These are phyloP conservation scores for Erythrolamprus reginae DNA, from an alignment of 2,113 vertebrate genomes.

Conservation along the genomic window DNA sequence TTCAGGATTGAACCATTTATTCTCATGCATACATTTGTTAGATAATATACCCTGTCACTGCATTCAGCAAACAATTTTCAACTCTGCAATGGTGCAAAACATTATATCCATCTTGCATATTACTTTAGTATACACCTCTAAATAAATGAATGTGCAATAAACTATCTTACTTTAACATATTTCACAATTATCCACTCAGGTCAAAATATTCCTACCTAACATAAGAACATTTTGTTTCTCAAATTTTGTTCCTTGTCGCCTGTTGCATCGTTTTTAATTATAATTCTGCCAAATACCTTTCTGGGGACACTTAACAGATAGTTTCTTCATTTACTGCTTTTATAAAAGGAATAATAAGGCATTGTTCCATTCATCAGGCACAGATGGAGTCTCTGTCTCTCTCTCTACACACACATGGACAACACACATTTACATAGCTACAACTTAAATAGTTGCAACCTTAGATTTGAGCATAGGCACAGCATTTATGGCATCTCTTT, in stretches of 20 bases:
- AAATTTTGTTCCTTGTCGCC: background rate
- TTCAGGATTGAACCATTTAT: background rate
- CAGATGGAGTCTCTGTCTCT: background rate
- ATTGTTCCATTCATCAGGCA: background rate
- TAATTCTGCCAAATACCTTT: background rate
- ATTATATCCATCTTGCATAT: background rate
- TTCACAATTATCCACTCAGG: background rate
- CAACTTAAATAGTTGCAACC: background rate
- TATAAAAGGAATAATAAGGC: background rate
- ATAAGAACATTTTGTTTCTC: background rate
- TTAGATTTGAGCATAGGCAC: background rate
- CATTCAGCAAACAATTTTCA: background rate
- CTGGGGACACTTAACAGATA: background rate
- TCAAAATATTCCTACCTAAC: background rate
- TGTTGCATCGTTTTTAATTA: background rate
- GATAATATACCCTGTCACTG: background rate
- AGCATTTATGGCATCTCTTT: background rate
- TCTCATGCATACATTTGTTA: background rate
- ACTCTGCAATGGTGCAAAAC: background rate
- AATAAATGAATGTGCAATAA: background rate
- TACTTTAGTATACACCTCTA: background rate
- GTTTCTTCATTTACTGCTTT: background rate
- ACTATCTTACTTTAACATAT: background rate
- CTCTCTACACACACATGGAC: background rate
- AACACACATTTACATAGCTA: background rate